Evolutionary conservation across 2,797 vertebrate genomes (phyloP).

Genomic region (Melanotaenia boesemani): DNA sequence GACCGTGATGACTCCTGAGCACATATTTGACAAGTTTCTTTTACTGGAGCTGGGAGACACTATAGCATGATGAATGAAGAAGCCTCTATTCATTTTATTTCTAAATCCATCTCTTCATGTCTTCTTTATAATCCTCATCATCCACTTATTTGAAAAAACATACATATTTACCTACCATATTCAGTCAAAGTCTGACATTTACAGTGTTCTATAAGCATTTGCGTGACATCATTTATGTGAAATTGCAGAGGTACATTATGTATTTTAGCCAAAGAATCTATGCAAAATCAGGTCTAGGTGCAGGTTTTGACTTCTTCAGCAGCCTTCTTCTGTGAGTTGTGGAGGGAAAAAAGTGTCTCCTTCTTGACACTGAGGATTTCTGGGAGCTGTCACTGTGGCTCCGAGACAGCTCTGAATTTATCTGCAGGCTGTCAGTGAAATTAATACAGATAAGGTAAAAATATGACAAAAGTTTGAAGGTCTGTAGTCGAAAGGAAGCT

Average conservation of each 20-base stretch:
- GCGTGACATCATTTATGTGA: slow-evolving; percentile 8
- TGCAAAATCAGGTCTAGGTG: slow-evolving; percentile 45
- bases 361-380: slow-evolving; percentile 70
- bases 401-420: slow-evolving; percentile 80
- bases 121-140: slow-evolving; percentile 44
- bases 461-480: slow-evolving; percentile 79
- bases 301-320: slow-evolving; percentile 36
- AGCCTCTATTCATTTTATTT: slow-evolving; percentile 67
- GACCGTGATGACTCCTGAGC: slow-evolving; percentile 56
- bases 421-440: slow-evolving; percentile 82
- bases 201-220: neutral
- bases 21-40: slow-evolving; percentile 66
- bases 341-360: neutral
- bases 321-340: slow-evolving; percentile 24
- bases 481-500: slow-evolving; percentile 69
- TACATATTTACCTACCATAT: slow-evolving; percentile 13
- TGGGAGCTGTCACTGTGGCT: slow-evolving; percentile 73
- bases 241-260: neutral
- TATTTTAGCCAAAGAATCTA: slow-evolving; percentile 39
- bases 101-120: slow-evolving; percentile 32
- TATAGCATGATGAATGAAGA: slow-evolving; percentile 71
- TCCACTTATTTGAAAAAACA: slow-evolving; percentile 22
- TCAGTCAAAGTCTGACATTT: slow-evolving; percentile 13
- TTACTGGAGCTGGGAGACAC: slow-evolving; percentile 60
- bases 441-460: slow-evolving; percentile 82